Evolutionary conservation across 1,140 invertebrate species (phyloP).

Genomic region (Euglossa dilemma): DNA sequence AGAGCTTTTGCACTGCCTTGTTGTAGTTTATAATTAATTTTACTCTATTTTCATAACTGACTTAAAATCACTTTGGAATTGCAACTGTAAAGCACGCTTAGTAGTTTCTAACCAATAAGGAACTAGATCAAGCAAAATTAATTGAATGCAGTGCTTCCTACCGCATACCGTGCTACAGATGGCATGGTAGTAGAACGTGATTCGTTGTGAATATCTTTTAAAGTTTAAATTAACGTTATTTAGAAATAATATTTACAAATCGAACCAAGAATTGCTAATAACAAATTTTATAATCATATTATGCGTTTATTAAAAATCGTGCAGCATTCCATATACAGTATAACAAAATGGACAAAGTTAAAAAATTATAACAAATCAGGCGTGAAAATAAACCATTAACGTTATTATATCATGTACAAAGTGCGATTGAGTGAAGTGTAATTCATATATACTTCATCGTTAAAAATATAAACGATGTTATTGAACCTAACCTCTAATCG

Average conservation of each 20-base stretch:
- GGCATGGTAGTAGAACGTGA: background rate
- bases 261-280: background rate
- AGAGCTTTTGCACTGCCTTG: too few relatives aligned
- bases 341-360: background rate
- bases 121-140: background rate
- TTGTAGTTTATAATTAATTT: background rate
- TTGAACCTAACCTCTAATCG: background rate
- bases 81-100: background rate
- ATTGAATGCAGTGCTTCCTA: background rate
- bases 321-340: background rate
- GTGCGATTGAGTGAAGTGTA: background rate
- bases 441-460: too few relatives aligned
- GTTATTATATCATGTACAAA: too few relatives aligned
- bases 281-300: background rate
- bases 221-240: background rate
- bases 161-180: background rate
- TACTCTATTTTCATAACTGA: background rate
- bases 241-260: background rate
- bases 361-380: background rate
- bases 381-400: background rate
- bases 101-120: background rate
- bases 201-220: slow-evolving; percentile 2
- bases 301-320: background rate
- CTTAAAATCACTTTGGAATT: background rate
- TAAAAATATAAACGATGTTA: too few relatives aligned